Conservation (phyloP, 2,113 vertebrate species). For the Eublepharis macularius region DNA sequence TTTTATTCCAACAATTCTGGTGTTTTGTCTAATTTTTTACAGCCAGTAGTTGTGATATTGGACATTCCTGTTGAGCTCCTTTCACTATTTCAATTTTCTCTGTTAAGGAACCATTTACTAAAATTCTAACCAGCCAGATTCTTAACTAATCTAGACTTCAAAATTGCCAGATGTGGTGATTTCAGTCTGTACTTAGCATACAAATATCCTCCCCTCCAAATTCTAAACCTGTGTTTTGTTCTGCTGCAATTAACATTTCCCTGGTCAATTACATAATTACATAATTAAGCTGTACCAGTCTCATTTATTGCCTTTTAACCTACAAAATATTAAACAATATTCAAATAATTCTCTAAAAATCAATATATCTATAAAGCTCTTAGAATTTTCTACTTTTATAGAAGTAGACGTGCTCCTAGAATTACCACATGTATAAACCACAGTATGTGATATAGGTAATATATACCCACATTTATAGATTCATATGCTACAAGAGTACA, state of each 20-base stretch:
- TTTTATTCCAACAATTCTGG: too few species aligned
- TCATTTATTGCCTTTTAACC: not conserved
- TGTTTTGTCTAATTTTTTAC: too few species aligned
- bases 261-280: not conserved
- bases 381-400: fast-evolving
- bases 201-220: not conserved
- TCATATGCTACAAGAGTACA: not conserved
- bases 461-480: not conserved
- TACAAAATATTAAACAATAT: not conserved
- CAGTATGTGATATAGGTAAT: not conserved
- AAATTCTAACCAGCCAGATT: too few species aligned
- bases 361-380: not conserved
- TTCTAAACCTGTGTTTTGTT: slow-evolving; percentile 12
- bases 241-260: not conserved
- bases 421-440: too few species aligned
- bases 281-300: not conserved
- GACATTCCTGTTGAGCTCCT: too few species aligned
- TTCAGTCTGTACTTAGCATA: not conserved
- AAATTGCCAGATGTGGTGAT: not conserved
- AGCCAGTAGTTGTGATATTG: too few species aligned
- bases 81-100: too few species aligned
- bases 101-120: too few species aligned
- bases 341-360: not conserved
- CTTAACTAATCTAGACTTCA: slow-evolving; percentile 8
- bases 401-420: too few species aligned